These are phyloP conservation scores for Coluber constrictor DNA, from an alignment of 2,797 vertebrate species.

Conservation along the genomic window DNA sequence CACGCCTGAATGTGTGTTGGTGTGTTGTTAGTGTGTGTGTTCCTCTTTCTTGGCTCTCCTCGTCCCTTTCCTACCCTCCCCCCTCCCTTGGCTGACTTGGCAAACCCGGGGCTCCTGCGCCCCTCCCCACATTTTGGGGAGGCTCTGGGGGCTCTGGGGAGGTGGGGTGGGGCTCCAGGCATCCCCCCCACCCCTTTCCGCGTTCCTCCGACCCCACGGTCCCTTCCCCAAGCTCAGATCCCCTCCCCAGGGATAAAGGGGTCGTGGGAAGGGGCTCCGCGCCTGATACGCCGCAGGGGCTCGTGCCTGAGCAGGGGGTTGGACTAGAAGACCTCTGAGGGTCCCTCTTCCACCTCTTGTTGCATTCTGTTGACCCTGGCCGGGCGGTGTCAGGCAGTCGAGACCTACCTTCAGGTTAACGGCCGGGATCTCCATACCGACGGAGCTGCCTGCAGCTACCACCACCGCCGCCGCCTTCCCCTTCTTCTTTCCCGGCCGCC, in stretches of 20 bases:
- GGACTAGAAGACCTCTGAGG: no score
- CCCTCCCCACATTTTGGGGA: not conserved
- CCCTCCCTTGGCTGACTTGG: no score
- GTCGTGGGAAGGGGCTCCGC: not conserved
- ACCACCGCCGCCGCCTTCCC: not conserved
- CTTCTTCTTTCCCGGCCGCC: not conserved
- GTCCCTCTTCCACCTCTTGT: no score
- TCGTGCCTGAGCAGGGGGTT: no score
- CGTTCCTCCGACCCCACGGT: not conserved
- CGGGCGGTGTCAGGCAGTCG: not conserved
- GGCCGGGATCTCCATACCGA: conserved; percentile 85
- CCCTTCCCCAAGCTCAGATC: not conserved
- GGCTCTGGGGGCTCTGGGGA: not conserved
- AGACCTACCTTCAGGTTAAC: conserved; percentile 88
- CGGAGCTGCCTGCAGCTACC: not conserved
- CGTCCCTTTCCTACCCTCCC: no score
- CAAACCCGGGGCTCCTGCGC: no score
- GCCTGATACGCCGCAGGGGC: no score
- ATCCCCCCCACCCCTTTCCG: not conserved
- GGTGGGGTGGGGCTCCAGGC: not conserved
- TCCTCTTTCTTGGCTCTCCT: no score
- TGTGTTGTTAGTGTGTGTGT: no score
- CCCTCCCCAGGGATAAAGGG: not conserved
- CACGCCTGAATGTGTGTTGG: no score
- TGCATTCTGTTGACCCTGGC: not conserved